Evolutionary conservation across 1,140 invertebrate genomes (phyloP).

Genomic region (Gonatopus flavifemur): DNA sequence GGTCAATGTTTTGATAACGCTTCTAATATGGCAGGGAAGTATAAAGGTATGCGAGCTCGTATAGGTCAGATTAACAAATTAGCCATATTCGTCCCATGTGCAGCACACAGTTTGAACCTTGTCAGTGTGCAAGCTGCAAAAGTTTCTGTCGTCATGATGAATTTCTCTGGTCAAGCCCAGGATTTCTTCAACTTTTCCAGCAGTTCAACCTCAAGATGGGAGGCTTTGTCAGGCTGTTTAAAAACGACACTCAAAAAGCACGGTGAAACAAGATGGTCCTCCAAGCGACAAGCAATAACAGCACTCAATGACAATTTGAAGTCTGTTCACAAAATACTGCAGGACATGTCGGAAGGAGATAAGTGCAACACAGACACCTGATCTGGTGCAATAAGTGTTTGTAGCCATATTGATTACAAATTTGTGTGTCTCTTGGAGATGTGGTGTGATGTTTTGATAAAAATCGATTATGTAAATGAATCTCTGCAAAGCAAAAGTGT

Average conservation of each 20-base stretch:
- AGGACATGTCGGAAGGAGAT: no score
- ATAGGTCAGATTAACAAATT: slow-evolving; percentile 14
- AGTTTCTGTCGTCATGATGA: not conserved
- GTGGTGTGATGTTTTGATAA: no score
- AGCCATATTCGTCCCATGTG: slow-evolving; percentile 14
- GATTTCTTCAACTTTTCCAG: not conserved
- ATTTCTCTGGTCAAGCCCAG: not conserved
- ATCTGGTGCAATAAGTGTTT: no score
- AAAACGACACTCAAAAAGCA: not conserved
- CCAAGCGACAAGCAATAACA: not conserved
- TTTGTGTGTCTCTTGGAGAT: no score
- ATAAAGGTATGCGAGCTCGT: slow-evolving; percentile 28
- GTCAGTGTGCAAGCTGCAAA: not conserved
- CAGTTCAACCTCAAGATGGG: not conserved
- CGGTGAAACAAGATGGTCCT: not conserved
- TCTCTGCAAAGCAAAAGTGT: no score
- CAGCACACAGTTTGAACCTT: slow-evolving; percentile 11
- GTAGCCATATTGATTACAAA: no score
- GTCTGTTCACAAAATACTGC: no score
- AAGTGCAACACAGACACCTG: no score
- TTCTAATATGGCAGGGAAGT: slow-evolving; percentile 27
- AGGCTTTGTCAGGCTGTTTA: not conserved
- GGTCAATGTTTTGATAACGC: slow-evolving; percentile 36
- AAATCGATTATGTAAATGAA: no score
- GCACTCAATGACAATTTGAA: no score